Evolutionary conservation across 2,888 invertebrate species (phyloP).

Genomic region (Cephus sareptanus): DNA sequence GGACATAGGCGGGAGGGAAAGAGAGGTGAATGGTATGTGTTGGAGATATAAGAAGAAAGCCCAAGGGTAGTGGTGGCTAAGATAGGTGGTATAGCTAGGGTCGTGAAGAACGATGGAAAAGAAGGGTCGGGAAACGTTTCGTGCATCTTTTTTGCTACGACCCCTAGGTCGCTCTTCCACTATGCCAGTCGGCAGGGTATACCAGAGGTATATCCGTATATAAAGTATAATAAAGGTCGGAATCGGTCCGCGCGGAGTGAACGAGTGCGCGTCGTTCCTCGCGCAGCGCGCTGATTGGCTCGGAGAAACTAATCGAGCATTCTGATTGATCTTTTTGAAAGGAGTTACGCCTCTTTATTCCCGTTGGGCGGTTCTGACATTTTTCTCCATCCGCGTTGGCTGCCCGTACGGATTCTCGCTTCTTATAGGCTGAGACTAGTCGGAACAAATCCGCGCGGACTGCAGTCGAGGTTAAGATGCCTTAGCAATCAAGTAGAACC

Average conservation of each 20-base stretch:
- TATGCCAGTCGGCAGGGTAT: constrained; percentile 26
- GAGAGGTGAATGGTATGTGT: constrained; percentile 5
- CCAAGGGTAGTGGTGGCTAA: too few species aligned
- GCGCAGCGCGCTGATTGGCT: constrained; percentile 26
- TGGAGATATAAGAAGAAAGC: too few species aligned
- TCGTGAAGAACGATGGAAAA: constrained; percentile 1
- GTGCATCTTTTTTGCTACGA: constrained; percentile 36
- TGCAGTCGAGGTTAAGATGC: constrained; percentile 62
- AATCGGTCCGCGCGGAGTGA: constrained; percentile 59
- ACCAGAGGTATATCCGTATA: constrained; percentile 36
- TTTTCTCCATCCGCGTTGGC: constrained; percentile 50
- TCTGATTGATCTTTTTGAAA: constrained; percentile 55
- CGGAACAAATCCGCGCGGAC: constrained; percentile 54
- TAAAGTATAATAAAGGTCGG: constrained; percentile 49
- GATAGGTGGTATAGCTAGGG: too few species aligned
- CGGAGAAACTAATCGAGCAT: neutral
- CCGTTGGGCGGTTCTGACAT: constrained; percentile 50
- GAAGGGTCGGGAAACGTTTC: constrained; percentile 52
- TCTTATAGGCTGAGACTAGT: constrained; percentile 43
- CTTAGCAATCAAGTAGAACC: constrained; percentile 66
- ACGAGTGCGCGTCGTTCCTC: constrained; percentile 41
- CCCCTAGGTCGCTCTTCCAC: constrained; percentile 31
- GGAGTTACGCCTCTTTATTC: constrained; percentile 53
- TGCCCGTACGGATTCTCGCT: constrained; percentile 18
- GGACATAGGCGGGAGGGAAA: constrained; percentile 1